Evolutionary conservation across 2,888 invertebrate genomes (phyloP), one percentile per base, ranked within the genome.

Genomic region (Caenorhabditis sp.): DNA sequence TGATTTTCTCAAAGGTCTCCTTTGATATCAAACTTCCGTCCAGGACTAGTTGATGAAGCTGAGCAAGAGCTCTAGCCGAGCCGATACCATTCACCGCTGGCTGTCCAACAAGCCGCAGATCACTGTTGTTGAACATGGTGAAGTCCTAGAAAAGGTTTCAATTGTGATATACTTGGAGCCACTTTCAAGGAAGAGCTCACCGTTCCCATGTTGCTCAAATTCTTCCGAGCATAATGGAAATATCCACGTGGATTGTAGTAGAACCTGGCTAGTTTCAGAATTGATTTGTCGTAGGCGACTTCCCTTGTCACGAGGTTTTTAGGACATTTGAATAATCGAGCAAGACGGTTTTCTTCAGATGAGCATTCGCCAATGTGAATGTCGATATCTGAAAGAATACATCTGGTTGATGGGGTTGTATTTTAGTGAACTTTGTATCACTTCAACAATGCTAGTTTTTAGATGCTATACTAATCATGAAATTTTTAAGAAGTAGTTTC

Each of bases 331-430:
- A 67, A 67, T 10, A 81, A 56, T 23, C 79, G 38, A n/a, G 81
- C 87, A 17, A 84, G 73, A 20, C 88, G 80, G 68, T 85, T 77
- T 31, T 81, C 82, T 70, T 85, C 78, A 3, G 69, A 66, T n/a
- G 78, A 70, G 17, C 86, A 85, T 25, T 88, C 77, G 5, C 88
- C 87, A 31, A 88, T 85, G 67, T 81, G 81, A 59, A 86, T 81
- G 50, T 88, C 88, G 21, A 88, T 81, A 59, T 76, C 88, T 88
- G 78, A 1, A 31, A n/a, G n/a, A n/a, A n/a, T n/a, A n/a, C n/a
- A n/a, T n/a, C n/a, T n/a, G n/a, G n/a, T n/a, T n/a, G n/a, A n/a
- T n/a, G n/a, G n/a, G n/a, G n/a, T n/a, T n/a, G n/a, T n/a, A n/a
- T n/a, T n/a, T n/a, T n/a, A n/a, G n/a, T n/a, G n/a, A n/a, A n/a